phyloP scores from a whole-genome alignment of 2,113 vertebrate species.

The Gnathonemus echidnorhynchus region DNA sequence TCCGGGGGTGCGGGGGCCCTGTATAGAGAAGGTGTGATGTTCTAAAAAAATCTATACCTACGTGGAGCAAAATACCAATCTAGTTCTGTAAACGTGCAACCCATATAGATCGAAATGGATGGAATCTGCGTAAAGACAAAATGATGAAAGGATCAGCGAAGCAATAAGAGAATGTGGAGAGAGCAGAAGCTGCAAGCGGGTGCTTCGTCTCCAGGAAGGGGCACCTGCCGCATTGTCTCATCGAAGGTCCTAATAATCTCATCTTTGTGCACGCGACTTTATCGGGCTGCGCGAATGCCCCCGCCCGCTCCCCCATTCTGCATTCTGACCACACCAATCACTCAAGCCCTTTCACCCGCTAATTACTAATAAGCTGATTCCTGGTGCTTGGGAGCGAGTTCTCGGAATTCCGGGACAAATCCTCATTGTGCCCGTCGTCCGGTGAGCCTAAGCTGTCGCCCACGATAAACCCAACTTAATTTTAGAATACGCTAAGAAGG shows the following conservation, averaged over 20 bases:
- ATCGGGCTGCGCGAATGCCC: not conserved
- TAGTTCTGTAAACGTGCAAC: not conserved
- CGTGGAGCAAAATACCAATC: not conserved
- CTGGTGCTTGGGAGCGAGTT: not conserved
- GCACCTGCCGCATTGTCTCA: not conserved
- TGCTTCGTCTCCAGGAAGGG: not conserved
- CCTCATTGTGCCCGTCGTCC: not conserved
- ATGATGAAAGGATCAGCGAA: not conserved
- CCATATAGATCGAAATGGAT: not conserved
- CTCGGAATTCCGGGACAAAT: constrained; percentile 6
- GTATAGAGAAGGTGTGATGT: not conserved
- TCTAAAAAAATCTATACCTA: not conserved
- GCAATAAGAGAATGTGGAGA: not conserved
- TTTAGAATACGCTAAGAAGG: not conserved
- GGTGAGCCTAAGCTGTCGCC: not conserved
- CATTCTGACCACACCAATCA: constrained; percentile 8
- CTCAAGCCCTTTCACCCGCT: not conserved
- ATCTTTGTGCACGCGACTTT: not conserved
- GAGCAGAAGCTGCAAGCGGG: not conserved
- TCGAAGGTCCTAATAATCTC: constrained; percentile 3
- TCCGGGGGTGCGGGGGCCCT: no score
- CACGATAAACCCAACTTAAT: not conserved
- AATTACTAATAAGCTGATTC: constrained; percentile 19
- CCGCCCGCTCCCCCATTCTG: not conserved
- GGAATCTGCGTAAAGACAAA: not conserved